Evolutionary conservation across 2,888 invertebrate genomes (phyloP), one percentile per base, ranked within the genome.

Genomic region (Macrophya annulata): DNA sequence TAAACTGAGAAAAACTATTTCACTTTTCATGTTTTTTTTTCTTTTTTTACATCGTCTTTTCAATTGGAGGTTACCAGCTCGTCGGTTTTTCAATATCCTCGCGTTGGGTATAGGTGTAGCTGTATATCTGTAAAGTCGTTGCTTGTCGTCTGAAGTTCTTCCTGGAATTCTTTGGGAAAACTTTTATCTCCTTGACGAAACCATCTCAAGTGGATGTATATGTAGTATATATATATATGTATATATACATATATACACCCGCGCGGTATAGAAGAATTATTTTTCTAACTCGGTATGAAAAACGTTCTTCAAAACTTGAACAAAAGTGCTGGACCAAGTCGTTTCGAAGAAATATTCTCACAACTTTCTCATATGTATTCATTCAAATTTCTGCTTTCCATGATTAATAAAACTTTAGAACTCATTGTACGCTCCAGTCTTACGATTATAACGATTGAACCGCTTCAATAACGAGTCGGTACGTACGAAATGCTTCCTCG

Each of bases 181-280:
- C 4, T 81, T 81, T 81, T 62, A 81, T 81, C 81, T 17, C 81
- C 81, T 62, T 12, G 81, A 81, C 40, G 21, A 55, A 59, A 59
- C 62, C 40, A 81, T 59, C 81, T 81, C 81, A 43, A 81, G 81
- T 62, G 37, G 77, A 77, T 62, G 37, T 55, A 77, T 31, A 25
- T 74, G 21, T 74, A 21, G 43, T 45, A 45, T 21, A 71, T 31
- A 31, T 25, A 68, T 68, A 37, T 21, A 48, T 40, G 48, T 76
- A 17, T 37, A 8, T 31, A 71, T 37, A 31, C 25, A 37, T 71
- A 71, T 25, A 5, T 74, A 43, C 25, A 45, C 5, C 8, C 5
- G 40, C 37, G 25, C 8, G 17, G 37, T 62, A 81, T 21, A 10
- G 45, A 51, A 81, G 62, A 81, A 81, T 62, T 59, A 81, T 81